Evolutionary conservation across 2,113 vertebrate genomes (phyloP).

Genomic region (Crocuta crocuta): DNA sequence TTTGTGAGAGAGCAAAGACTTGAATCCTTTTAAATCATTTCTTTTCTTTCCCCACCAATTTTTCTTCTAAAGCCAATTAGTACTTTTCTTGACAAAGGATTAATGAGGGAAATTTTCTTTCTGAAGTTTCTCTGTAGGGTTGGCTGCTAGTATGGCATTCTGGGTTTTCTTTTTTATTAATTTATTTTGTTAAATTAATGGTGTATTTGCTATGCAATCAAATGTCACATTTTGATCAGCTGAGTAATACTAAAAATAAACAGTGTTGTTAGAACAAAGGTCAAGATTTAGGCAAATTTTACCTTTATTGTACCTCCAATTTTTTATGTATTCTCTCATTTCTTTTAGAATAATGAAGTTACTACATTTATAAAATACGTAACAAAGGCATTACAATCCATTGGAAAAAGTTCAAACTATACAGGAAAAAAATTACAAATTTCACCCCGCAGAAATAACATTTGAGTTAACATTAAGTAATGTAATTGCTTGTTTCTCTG

Average conservation of each 20-base stretch:
- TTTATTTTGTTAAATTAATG: conserved; percentile 48
- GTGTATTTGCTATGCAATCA: not conserved
- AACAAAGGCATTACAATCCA: not conserved
- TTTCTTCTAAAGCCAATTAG: conserved; percentile 64
- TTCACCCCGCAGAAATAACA: conserved; percentile 24
- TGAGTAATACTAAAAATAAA: conserved; percentile 33
- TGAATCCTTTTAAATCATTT: conserved; percentile 67
- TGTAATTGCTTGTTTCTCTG: conserved; percentile 52
- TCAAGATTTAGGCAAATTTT: conserved; percentile 39
- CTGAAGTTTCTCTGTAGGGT: not conserved
- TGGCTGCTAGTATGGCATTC: not conserved
- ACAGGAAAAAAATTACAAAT: not conserved
- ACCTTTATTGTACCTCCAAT: not conserved
- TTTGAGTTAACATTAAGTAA: conserved; percentile 23
- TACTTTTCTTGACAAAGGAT: conserved; percentile 50
- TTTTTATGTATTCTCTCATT: not conserved
- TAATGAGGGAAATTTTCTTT: conserved; percentile 33
- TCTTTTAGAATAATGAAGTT: conserved; percentile 24
- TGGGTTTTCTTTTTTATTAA: not conserved
- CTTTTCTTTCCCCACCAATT: conserved; percentile 50
- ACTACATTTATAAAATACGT: conserved; percentile 16
- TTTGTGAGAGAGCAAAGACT: conserved; percentile 39
- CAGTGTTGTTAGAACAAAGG: conserved; percentile 15
- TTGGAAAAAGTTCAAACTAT: not conserved
- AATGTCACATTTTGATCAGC: conserved; percentile 3